Base-by-base conservation (phyloP, 2,888 invertebrate species). In the Chrysolina haemoptera region DNA sequence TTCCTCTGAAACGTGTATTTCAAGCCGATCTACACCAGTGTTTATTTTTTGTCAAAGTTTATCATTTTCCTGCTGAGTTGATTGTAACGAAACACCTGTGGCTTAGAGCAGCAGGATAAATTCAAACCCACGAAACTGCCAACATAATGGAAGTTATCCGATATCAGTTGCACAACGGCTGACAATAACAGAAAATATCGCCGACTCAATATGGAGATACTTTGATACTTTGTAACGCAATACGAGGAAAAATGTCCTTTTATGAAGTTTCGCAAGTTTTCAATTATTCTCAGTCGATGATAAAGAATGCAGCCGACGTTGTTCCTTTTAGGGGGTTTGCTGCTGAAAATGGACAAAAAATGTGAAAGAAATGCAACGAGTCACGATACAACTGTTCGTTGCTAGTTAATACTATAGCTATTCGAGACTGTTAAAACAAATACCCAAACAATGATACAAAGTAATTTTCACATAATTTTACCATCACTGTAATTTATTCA, bases 81-180 rank as follows among this genome's bases (percentile, higher is more conserved):
- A 35, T 35, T 35, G 59, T 59, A 59, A 59, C 59, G 35, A 59
- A 59, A 59, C 59, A 59, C 59, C 59, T 59, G 59, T 59, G 59
- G 59, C 59, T 59, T 35, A 59, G 59, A n/a, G 35, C 59, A 59
- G 59, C 59, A 59, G 59, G 59, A 59, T 59, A 27, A 59, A 27
- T 59, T 53, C n/a, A 35, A 59, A 59, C 59, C 59, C 35, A 59
- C 59, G 27, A 59, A 27, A 50, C 18, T 18, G 50, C 50, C 50
- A 50, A 50, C 50, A 18, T 50, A 50, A 50, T 14, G n/a, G 59
- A n/a, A 35, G 27, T 35, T 59, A 18, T 35, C 22, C 8, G 35
- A 59, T 59, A 59, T 59, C 59, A 59, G 59, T 59, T 59, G 59
- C 59, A 35, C 59, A 59, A 59, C n/a, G n/a, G 59, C 59, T 59